A percentile compares a stretch with the other conserved stretches of the same genome.
These are phyloP conservation scores for Hylia prasina DNA, from an alignment of 2,113 vertebrate genomes.

Conservation along the genomic window DNA sequence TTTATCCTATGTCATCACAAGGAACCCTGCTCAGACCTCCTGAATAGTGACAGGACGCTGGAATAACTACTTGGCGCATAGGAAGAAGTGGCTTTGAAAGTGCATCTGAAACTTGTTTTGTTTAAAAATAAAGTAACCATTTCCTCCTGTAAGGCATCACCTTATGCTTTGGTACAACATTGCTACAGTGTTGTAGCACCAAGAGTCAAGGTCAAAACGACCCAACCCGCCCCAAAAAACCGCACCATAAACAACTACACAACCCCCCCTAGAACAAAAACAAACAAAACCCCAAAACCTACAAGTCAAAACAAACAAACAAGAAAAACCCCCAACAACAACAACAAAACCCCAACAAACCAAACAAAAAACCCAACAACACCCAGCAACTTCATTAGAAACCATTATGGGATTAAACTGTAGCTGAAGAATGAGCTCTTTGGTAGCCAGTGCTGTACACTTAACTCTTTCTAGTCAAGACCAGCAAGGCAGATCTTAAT, in stretches of 20 bases:
- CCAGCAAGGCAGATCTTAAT: neutral
- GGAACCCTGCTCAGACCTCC: neutral
- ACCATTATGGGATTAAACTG: neutral
- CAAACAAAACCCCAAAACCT: neutral
- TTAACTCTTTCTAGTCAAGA: neutral
- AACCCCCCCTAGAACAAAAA: neutral
- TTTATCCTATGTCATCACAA: neutral
- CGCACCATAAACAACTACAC: neutral
- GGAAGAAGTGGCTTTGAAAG: neutral
- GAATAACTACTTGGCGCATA: neutral
- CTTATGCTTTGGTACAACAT: neutral
- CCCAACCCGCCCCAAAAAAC: neutral
- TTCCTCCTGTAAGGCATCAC: neutral
- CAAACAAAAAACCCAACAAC: neutral
- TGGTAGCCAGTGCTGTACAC: neutral
- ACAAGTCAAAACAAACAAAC: neutral
- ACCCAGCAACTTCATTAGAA: neutral
- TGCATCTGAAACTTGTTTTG: neutral
- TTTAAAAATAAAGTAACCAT: neutral
- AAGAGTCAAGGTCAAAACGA: neutral
- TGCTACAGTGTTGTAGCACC: fast-evolving
- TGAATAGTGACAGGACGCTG: neutral
- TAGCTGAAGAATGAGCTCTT: neutral
- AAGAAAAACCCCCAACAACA: neutral
- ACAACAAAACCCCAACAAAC: neutral